These are phyloP conservation scores for Trachelus iudaicus DNA, from an alignment of 2,888 invertebrate genomes.

Conservation along the genomic window DNA sequence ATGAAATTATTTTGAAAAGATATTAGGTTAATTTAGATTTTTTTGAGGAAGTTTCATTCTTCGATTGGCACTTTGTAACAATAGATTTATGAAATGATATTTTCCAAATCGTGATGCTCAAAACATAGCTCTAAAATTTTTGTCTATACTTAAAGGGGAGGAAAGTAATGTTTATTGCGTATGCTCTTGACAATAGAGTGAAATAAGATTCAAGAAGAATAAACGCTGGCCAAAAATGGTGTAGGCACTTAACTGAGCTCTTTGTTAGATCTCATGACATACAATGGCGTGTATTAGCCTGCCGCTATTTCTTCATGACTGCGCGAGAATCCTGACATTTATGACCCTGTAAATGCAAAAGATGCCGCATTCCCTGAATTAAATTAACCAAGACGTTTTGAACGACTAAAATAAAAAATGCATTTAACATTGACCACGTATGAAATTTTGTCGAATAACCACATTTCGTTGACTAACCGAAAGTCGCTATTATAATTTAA, in stretches of 20 bases:
- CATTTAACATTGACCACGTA: not conserved
- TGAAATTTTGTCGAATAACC: too few species aligned
- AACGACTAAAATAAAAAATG: not conserved
- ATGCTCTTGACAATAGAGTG: not conserved
- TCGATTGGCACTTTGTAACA: not conserved
- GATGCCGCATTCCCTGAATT: not conserved
- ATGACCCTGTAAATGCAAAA: not conserved
- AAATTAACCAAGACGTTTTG: not conserved
- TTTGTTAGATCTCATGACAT: not conserved
- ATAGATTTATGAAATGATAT: not conserved
- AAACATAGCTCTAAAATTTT: not conserved
- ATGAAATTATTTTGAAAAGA: too few species aligned
- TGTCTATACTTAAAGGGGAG: not conserved
- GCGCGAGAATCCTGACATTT: not conserved
- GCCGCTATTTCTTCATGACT: not conserved
- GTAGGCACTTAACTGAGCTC: not conserved
- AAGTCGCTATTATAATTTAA: too few species aligned
- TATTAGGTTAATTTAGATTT: not conserved
- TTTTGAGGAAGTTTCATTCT: not conserved
- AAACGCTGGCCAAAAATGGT: not conserved
- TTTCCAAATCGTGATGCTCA: not conserved
- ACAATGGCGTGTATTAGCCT: not conserved
- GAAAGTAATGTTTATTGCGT: not conserved
- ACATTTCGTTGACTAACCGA: too few species aligned
- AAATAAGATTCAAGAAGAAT: not conserved